Evolutionary conservation across 2,888 invertebrate species (phyloP).

Genomic region (Eupithecia centaureata): DNA sequence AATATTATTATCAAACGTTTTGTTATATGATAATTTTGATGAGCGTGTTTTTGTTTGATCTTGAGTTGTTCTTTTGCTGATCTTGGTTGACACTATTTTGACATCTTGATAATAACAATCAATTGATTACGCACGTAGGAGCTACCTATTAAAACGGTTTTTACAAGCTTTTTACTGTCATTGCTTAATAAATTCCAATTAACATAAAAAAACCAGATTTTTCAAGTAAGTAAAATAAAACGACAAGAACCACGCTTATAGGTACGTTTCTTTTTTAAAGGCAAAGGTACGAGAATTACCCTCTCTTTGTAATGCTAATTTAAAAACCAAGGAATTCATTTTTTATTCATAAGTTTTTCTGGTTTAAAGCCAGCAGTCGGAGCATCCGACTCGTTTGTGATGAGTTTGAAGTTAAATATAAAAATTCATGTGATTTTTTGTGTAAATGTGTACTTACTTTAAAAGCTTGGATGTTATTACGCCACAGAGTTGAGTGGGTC

Average conservation of each 20-base stretch:
- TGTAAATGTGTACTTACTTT: constrained; percentile 49
- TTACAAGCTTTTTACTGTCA: too few relatives aligned
- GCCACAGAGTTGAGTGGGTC: background rate
- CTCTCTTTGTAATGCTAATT: constrained; percentile 83
- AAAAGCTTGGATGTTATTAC: constrained; percentile 44
- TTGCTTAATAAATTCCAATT: constrained; percentile 36
- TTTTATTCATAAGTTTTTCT: constrained; percentile 84
- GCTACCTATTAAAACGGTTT: too few relatives aligned
- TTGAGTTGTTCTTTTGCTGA: too few relatives aligned
- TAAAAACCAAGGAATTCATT: constrained; percentile 83
- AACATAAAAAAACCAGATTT: constrained; percentile 70
- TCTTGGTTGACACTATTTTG: background rate
- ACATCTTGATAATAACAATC: background rate
- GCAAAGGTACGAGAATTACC: constrained; percentile 81
- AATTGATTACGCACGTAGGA: background rate
- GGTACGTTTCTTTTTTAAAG: constrained; percentile 73
- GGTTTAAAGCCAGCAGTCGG: constrained; percentile 77
- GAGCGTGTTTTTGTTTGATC: background rate
- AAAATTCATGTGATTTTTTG: constrained; percentile 60
- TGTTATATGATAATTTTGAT: background rate
- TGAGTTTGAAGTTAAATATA: constrained; percentile 68
- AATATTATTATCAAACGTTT: background rate
- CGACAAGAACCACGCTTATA: constrained; percentile 73
- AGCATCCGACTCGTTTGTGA: constrained; percentile 76
- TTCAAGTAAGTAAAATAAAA: constrained; percentile 72